Evolutionary conservation across 2,113 vertebrate species (phyloP), one percentile per base, ranked within the genome.

Genomic region (Calidris pygmaea): DNA sequence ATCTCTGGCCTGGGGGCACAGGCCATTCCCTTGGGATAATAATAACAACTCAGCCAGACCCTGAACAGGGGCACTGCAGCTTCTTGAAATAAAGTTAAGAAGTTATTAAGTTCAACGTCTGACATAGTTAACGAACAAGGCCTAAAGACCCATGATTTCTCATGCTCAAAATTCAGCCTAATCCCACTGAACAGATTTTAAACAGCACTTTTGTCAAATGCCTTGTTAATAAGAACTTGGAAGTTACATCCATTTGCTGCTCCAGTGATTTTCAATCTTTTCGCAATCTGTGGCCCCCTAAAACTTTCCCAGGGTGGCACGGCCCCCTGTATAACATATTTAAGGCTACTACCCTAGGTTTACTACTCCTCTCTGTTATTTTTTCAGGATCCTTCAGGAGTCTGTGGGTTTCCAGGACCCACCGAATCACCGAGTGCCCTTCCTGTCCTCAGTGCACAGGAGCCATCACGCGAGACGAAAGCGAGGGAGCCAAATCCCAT

Each of bases 1-100:
- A 52, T 34, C 60, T 2, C 39, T 2, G 5, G 24, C 16, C 39
- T 26, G 23, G 52, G 12, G 68, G 10, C 6, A 3, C 0, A 1
- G 50, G 13, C 7, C 34, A 18, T 4, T 10, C 41, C 4, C 0
- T 8, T 17, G 8, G 60, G 20, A 52, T 56, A 60, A 50, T 3
- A 52, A 37, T 1, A 10, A 91, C 29, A 55, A 30, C 18, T 18
- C 34, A 26, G 39, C 17, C 83, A 87, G 41, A 66, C 18, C 24
- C 37, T 41, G 11, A 29, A 66, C 6, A 67, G 14, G 10, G 32
- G 63, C 4, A 4, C 10, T 62, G 59, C 39, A 70, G 34, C 68
- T 74, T 77, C 81, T 34, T 37, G 35, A 87, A 71, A 58, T 34
- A 22, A 5, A 65, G 4, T 37, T 48, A 67, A 45, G 27, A n/a